Evolutionary conservation across 2,113 vertebrate species (phyloP).

Genomic region (Hoplias malabaricus): DNA sequence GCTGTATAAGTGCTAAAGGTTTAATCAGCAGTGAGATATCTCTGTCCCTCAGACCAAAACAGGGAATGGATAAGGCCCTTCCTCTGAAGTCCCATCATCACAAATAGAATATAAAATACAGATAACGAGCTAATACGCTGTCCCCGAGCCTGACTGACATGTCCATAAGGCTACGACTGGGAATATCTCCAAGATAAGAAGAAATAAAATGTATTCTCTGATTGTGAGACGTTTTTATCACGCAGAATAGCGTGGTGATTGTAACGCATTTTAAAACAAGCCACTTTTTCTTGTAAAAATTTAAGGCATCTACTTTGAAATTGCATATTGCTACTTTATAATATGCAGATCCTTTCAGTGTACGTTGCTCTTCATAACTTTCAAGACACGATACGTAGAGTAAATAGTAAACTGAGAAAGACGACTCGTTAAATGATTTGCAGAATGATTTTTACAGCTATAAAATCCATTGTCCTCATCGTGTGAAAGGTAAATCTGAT

Average conservation of each 20-base stretch:
- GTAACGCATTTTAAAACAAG: slow-evolving; percentile 74
- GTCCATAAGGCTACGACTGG: slow-evolving; percentile 41
- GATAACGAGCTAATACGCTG: slow-evolving; percentile 10
- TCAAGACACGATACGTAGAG: neutral
- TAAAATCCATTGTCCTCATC: neutral
- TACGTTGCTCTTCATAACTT: slow-evolving; percentile 17
- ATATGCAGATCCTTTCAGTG: slow-evolving; percentile 46
- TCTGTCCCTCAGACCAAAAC: slow-evolving; percentile 44
- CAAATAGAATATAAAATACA: slow-evolving; percentile 40
- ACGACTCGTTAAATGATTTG: neutral
- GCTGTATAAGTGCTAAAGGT: slow-evolving; percentile 71
- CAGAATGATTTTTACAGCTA: neutral
- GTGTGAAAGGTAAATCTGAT: neutral
- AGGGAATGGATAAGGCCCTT: slow-evolving; percentile 40
- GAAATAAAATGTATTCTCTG: slow-evolving; percentile 58
- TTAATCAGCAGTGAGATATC: slow-evolving; percentile 40
- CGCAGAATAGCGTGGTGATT: slow-evolving; percentile 73
- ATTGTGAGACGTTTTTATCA: slow-evolving; percentile 69
- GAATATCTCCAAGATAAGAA: slow-evolving; percentile 23
- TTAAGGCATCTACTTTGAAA: slow-evolving; percentile 79
- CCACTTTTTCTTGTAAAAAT: slow-evolving; percentile 67
- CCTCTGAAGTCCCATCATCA: slow-evolving; percentile 43
- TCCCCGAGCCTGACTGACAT: slow-evolving; percentile 58
- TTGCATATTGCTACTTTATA: slow-evolving; percentile 67
- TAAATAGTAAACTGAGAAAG: neutral